Conservation (phyloP, 2,113 vertebrate species). For the Grallaria varia region DNA sequence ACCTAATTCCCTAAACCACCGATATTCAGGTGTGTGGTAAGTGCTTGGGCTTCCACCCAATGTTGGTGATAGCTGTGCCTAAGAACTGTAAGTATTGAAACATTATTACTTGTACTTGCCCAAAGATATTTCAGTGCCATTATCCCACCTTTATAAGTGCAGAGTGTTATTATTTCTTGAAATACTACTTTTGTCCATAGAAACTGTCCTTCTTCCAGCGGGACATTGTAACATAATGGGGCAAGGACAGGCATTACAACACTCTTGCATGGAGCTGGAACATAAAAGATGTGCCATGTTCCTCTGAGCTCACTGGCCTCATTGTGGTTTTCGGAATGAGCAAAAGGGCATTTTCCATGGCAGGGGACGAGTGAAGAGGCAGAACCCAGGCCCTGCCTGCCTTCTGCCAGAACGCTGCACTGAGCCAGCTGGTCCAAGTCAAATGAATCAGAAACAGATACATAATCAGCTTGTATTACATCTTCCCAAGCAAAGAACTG, state of each 20-base stretch:
- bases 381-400: neutral
- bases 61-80: neutral
- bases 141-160: neutral
- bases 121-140: neutral
- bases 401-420: neutral
- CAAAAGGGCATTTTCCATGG: rapidly evolving
- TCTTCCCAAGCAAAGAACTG: neutral
- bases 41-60: neutral
- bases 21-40: neutral
- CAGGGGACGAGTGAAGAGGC: neutral
- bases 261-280: neutral
- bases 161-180: neutral
- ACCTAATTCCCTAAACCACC: neutral
- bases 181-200: neutral
- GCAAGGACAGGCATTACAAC: neutral
- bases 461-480: neutral
- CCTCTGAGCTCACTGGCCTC: neutral
- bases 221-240: neutral
- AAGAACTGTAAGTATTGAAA: neutral
- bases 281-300: neutral
- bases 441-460: slow-evolving; percentile 5
- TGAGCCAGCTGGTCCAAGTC: neutral
- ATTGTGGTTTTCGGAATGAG: neutral
- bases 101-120: neutral
- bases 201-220: neutral